These are phyloP conservation scores for Alloplasta piceator DNA, from an alignment of 2,888 invertebrate species.

Conservation along the genomic window DNA sequence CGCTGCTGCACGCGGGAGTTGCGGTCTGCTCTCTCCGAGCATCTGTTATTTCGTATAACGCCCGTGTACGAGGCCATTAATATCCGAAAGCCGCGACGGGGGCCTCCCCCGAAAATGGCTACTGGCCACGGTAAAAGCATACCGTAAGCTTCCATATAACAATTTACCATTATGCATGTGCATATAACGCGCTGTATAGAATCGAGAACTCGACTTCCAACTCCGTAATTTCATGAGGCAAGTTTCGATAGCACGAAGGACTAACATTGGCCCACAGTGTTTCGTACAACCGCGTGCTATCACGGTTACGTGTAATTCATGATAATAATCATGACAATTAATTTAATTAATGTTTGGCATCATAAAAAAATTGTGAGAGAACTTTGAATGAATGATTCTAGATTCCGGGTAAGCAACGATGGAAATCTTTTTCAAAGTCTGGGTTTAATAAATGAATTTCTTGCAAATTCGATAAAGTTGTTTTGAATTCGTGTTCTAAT, in stretches of 20 bases:
- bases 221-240: conserved; percentile 52
- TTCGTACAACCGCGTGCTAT: not conserved
- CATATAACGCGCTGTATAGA: conserved; percentile 2
- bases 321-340: too few relatives aligned
- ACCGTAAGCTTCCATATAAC: conserved; percentile 20
- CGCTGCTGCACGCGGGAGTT: not conserved
- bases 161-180: conserved; percentile 14
- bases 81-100: conserved; percentile 48
- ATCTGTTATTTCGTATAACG: conserved; percentile 49
- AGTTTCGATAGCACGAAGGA: conserved; percentile 45
- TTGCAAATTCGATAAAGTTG: too few relatives aligned
- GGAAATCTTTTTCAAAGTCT: too few relatives aligned
- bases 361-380: too few relatives aligned
- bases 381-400: too few relatives aligned
- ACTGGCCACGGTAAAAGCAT: conserved; percentile 49
- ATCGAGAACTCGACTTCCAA: conserved; percentile 42
- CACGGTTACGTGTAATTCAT: too few relatives aligned
- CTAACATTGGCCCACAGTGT: not conserved
- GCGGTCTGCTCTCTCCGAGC: conserved; percentile 29
- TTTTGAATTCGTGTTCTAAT: too few relatives aligned
- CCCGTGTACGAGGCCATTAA: conserved; percentile 57
- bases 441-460: too few relatives aligned
- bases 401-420: too few relatives aligned
- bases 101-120: conserved; percentile 50
- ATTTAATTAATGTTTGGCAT: too few relatives aligned